Conservation (phyloP, 2,113 vertebrate species). For the Hemichromis elongatus region DNA sequence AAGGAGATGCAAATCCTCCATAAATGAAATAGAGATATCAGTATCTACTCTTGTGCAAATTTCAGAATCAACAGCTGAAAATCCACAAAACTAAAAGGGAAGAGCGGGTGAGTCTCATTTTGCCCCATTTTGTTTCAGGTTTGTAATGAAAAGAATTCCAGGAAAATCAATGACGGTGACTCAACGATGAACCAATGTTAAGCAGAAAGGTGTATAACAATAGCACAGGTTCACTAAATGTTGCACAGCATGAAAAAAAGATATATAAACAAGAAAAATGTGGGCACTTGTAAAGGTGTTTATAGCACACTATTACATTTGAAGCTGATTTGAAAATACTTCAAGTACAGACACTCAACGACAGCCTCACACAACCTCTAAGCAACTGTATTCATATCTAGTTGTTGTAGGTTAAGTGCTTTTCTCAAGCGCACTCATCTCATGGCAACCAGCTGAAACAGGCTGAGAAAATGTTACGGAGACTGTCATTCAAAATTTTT, state of each 20-base stretch:
- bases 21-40: not conserved
- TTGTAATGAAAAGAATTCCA: not conserved
- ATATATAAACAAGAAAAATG: not conserved
- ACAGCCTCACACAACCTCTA: not conserved
- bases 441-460: not conserved
- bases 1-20: not conserved
- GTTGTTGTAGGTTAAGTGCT: not conserved
- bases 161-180: not conserved
- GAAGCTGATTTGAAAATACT: not conserved
- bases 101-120: not conserved
- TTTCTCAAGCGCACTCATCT: conserved; percentile 1
- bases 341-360: not conserved
- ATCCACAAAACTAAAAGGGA: not conserved
- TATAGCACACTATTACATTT: not conserved
- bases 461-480: not conserved
- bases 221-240: not conserved
- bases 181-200: not conserved
- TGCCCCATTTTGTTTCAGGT: not conserved
- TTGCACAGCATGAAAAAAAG: not conserved
- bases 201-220: not conserved
- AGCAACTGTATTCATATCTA: not conserved
- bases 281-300: not conserved
- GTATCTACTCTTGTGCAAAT: not conserved
- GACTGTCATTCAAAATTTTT: not conserved
- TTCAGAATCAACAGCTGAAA: not conserved